phyloP scores from a whole-genome alignment of 2,797 vertebrate genomes.

The Vultur gryphus region DNA sequence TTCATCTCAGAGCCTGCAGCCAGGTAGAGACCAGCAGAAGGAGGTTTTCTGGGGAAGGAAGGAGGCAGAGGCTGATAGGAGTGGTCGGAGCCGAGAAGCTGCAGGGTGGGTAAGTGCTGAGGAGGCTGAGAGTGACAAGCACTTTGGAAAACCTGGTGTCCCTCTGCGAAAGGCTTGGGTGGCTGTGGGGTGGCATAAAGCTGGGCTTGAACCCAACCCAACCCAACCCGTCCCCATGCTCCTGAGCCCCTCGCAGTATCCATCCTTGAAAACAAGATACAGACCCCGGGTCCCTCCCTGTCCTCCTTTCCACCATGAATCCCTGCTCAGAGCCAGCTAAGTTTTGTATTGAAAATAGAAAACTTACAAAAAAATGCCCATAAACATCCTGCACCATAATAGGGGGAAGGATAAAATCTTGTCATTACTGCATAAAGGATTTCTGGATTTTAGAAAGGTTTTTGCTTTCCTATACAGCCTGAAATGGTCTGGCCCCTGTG shows the following conservation, averaged over 20 bases:
- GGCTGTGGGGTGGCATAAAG: background rate
- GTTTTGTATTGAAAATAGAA: background rate
- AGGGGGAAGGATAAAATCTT: background rate
- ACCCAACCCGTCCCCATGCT: accelerated
- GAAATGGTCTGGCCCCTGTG: background rate
- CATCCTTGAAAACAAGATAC: background rate
- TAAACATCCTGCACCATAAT: background rate
- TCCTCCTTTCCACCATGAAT: background rate
- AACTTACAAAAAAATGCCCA: background rate
- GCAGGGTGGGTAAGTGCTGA: background rate
- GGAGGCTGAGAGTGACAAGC: background rate
- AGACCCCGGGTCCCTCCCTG: background rate
- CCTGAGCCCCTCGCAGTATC: background rate
- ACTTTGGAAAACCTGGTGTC: background rate
- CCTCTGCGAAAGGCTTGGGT: background rate
- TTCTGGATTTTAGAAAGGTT: background rate
- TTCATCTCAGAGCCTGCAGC: background rate
- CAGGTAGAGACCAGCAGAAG: background rate
- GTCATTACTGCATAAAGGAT: background rate
- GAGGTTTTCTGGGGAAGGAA: background rate
- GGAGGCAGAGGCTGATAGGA: background rate
- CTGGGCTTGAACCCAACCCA: background rate
- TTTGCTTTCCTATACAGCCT: background rate
- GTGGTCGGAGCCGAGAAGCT: background rate
- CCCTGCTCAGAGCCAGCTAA: background rate